Base-by-base conservation (phyloP, 2,797 vertebrate species). In the Acanthis flammea region DNA sequence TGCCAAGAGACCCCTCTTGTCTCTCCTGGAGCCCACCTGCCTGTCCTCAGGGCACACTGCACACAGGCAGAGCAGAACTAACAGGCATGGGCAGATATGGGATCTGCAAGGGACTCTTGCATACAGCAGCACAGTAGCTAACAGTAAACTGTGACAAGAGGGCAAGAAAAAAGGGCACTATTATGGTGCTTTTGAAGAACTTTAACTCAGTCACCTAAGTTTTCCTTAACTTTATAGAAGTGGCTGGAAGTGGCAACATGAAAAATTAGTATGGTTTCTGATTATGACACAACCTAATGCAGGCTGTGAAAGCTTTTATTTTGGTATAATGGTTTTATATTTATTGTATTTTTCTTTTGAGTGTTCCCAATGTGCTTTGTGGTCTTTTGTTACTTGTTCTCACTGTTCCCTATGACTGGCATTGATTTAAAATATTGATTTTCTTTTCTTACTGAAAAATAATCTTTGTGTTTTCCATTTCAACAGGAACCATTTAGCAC, bases 361-460 rank as follows among this genome's bases (percentile, higher is more conserved):
- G 30, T 58, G 28, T 87, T 85, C 86, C 42, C 72, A 62, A 89
- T 39, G 66, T 84, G 25, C 58, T 80, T 68, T 87, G 33, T 83
- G 25, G 39, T 84, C 89, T 88, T 92, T 82, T 89, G 41, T 91
- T 84, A 60, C 70, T 72, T 86, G 39, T 75, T 93, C 75, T 93
- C 31, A 55, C 71, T 86, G 89, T 65, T 95, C 41, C 86, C 81
- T 45, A 47, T 90, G 86, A 93, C 70, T 83, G 44, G 54, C 81
- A 94, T 92, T 88, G 92, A 91, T 96, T 95, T 93, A 91, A 83
- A 93, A 74, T 66, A 95, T 65, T 91, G 82, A 86, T 95, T 95
- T 96, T 95, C 73, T 91, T 96, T 88, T 94, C 74, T 88, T 63
- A 86, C 74, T 75, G 72, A 88, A 90, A 97, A 95, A 92, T 83